These are phyloP conservation scores for Diplosoma virens DNA, from an alignment of 23 tunicate species.

Conservation along the genomic window DNA sequence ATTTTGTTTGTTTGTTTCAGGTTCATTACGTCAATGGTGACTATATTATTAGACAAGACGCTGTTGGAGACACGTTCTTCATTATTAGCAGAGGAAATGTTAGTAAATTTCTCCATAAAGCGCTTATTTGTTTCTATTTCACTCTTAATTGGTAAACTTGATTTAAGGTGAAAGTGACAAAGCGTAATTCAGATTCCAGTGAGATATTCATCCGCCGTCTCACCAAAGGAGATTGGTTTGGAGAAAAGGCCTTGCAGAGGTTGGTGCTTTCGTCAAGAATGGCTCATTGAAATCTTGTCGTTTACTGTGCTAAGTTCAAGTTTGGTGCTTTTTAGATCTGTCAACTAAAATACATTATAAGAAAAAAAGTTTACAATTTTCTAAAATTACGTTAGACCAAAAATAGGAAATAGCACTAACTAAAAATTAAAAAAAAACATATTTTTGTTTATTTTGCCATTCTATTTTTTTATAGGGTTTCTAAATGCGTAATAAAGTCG, in stretches of 20 bases:
- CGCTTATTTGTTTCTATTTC: background rate
- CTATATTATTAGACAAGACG: conserved; percentile 83
- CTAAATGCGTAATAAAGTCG: no score
- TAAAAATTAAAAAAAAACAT: no score
- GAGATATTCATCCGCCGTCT: conserved; percentile 77
- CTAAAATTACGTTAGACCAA: no score
- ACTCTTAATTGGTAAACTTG: no score
- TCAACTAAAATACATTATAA: no score
- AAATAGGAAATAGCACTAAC: no score
- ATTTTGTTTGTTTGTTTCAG: conserved; percentile 23
- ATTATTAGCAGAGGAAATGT: conserved; percentile 89
- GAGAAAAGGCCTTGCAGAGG: conserved; percentile 92
- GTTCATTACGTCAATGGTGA: conserved; percentile 72
- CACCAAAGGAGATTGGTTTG: conserved; percentile 95
- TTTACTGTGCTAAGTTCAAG: no score
- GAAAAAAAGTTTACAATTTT: no score
- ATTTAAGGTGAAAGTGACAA: conserved; percentile 71
- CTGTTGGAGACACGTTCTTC: conserved; percentile 91
- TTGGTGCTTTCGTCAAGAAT: conserved; percentile 4
- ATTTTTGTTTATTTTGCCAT: no score
- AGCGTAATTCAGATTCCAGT: conserved; percentile 43
- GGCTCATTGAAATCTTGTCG: no score
- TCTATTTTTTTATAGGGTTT: no score
- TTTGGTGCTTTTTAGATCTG: no score
- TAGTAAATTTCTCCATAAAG: background rate